These are phyloP conservation scores for Melinaea menophilus DNA, from an alignment of 2,888 invertebrate species.

Conservation along the genomic window DNA sequence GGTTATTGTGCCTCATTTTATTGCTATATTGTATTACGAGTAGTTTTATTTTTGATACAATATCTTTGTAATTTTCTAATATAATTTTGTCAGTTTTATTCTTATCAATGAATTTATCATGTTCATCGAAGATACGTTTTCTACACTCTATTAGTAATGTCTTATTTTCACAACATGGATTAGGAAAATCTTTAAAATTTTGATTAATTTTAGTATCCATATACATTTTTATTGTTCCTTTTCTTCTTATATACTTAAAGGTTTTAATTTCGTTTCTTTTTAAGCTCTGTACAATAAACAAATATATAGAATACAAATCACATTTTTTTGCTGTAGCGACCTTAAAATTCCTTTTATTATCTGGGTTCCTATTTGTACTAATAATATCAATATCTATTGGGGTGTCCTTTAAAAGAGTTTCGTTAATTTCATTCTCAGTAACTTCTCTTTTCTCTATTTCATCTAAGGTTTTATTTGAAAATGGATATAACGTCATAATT, in stretches of 20 bases:
- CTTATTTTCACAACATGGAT: conserved; percentile 26
- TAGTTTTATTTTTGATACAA: conserved; percentile 28
- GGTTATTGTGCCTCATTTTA: conserved; percentile 14
- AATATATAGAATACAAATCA: conserved; percentile 52
- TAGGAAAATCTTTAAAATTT: conserved; percentile 43
- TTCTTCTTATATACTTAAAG: conserved; percentile 49
- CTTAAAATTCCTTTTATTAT: conserved; percentile 31
- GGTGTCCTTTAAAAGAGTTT: conserved; percentile 39
- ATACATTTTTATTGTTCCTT: conserved; percentile 55
- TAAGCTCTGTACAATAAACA: conserved; percentile 47
- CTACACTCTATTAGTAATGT: conserved; percentile 19
- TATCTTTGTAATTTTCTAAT: conserved; percentile 18
- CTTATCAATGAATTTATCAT: not conserved
- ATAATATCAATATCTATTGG: conserved; percentile 58
- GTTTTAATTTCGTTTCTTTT: conserved; percentile 47
- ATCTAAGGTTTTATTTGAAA: not conserved
- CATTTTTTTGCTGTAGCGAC: conserved; percentile 40
- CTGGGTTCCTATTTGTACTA: conserved; percentile 39
- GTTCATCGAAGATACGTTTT: conserved; percentile 10
- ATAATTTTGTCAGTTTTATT: conserved; percentile 5
- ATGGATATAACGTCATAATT: conserved; percentile 51
- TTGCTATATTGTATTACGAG: conserved; percentile 24
- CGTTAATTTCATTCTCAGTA: conserved; percentile 40
- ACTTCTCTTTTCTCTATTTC: conserved; percentile 24
- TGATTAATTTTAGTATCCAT: conserved; percentile 44